Evolutionary conservation across 2,113 vertebrate genomes (phyloP).

Genomic region (Osmerus eperlanus): DNA sequence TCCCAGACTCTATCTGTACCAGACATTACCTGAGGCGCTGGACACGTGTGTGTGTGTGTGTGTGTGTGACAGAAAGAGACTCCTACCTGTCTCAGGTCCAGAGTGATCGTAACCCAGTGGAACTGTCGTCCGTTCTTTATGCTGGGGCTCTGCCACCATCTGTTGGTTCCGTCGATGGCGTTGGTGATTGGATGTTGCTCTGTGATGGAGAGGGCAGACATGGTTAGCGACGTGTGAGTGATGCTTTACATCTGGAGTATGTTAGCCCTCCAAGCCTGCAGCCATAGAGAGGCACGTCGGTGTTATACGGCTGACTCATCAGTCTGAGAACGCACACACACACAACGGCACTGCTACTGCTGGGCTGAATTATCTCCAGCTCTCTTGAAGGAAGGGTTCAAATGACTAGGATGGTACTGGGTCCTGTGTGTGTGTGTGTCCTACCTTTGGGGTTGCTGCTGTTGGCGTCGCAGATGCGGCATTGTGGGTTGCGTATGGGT

Average conservation of each 20-base stretch:
- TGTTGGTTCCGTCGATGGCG: constrained; percentile 93
- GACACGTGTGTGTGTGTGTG: constrained; percentile 4
- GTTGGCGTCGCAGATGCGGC: constrained; percentile 79
- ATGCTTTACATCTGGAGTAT: too few species aligned
- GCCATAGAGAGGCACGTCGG: too few species aligned
- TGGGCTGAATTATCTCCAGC: neutral
- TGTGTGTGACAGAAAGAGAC: neutral
- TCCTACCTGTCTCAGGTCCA: constrained; percentile 91
- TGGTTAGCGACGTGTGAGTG: too few species aligned
- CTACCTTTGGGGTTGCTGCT: constrained; percentile 83
- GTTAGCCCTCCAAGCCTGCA: too few species aligned
- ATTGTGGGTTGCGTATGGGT: constrained; percentile 84
- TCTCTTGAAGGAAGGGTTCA: too few species aligned
- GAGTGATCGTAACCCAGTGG: constrained; percentile 92
- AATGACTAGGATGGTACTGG: too few species aligned
- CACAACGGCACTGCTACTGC: neutral
- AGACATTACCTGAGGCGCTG: too few species aligned
- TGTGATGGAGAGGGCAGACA: constrained; percentile 48
- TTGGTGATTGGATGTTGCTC: constrained; percentile 89
- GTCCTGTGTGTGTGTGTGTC: too few species aligned
- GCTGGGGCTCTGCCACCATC: constrained; percentile 98
- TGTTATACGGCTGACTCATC: neutral
- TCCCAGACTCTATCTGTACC: too few species aligned
- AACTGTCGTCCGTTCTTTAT: constrained; percentile 93
- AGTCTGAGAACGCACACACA: neutral